Base-by-base conservation (phyloP, 1,140 invertebrate species). In the Coptotermes formosanus region DNA sequence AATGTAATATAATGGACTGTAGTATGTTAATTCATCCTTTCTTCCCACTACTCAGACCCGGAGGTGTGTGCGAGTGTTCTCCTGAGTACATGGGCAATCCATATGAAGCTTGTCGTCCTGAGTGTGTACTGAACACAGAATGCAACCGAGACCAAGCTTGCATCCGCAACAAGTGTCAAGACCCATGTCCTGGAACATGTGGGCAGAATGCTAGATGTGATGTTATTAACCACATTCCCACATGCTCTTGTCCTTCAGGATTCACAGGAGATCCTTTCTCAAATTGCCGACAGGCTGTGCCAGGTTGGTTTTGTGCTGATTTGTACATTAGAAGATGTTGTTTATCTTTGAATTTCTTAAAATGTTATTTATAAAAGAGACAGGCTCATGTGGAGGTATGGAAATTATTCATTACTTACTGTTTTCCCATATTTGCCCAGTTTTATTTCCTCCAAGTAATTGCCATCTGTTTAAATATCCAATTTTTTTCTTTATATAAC, bases 131-230 rank as follows among this genome's bases (percentile, higher is more conserved):
- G 12, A 96, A 95, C 89, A 93, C 95, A 30, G 96, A 97, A 90
- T 97, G 97, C 91, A 93, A 94, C 25, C 92, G 95, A 88, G 94
- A 96, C 89, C 95, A 95, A 89, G 95, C 95, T 64, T 97, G 97
- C 89, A 92, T 96, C 85, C 94, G 94, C 88, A 96, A 96, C 87
- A 96, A 96, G 90, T 97, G 97, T 89, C 91, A 92, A 38, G 95
- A 97, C 91, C 96, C 96, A 38, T 97, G 96, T 88, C 94, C 94
- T 19, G 95, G 95, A 86, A 95, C 95, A 55, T 97, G 96, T 90
- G 96, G 96, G n/a, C 93, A 95, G 86, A 96, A 97, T 91, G 96
- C 97, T 16, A 91, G 95, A 87, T 98, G 97, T 90, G 94, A 95
- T 88, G 95, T 97, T 3, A 93, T 96, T 30, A 95, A 96, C 89